Conservation (phyloP, 2,888 invertebrate species). For the Pandemis cinnamomeana region DNA sequence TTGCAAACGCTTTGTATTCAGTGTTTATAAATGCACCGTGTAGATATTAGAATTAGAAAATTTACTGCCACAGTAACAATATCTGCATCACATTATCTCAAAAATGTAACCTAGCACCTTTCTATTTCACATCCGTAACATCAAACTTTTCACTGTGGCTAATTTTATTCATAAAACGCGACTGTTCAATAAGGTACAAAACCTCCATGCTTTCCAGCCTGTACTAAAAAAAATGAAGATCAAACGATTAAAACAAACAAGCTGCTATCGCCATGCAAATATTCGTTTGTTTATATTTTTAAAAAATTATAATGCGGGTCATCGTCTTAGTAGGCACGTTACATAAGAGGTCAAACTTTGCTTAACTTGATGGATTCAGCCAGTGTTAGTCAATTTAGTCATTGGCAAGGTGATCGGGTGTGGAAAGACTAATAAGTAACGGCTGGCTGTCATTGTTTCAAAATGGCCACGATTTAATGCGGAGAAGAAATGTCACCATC, state of each 20-base stretch:
- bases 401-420: slow-evolving; percentile 38
- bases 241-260: background rate
- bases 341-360: slow-evolving; percentile 58
- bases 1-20: background rate
- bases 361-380: slow-evolving; percentile 51
- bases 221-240: background rate
- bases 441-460: slow-evolving; percentile 30
- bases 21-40: background rate
- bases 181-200: background rate
- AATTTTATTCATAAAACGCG: background rate
- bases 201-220: background rate
- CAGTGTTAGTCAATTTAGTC: slow-evolving; percentile 48
- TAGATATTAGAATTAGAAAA: background rate
- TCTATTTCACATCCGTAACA: slow-evolving; percentile 1
- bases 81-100: background rate
- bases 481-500: background rate
- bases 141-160: background rate
- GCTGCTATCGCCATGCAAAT: background rate
- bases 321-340: slow-evolving; percentile 24
- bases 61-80: background rate
- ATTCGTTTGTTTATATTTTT: slow-evolving; percentile 19
- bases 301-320: slow-evolving; percentile 17
- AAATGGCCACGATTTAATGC: slow-evolving; percentile 18
- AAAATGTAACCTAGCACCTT: slow-evolving; percentile 1
- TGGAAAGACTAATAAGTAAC: slow-evolving; percentile 27